Conservation (phyloP, 2,888 invertebrate genomes). For the Theretra japonica region DNA sequence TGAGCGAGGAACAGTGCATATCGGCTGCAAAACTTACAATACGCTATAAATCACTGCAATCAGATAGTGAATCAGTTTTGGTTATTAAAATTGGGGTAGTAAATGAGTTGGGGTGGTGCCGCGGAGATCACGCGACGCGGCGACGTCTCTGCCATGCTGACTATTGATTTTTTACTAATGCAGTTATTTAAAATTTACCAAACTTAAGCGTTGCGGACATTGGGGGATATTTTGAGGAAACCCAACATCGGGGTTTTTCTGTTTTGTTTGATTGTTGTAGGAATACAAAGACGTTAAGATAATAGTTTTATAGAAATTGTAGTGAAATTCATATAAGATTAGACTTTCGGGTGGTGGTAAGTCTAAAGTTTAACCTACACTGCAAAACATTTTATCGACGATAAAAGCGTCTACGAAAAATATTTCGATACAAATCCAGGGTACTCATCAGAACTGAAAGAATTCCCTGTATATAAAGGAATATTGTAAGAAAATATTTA, state of each 20-base stretch:
- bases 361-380: too few relatives aligned
- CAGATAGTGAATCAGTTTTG: conserved; percentile 14
- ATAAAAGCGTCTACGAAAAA: neutral
- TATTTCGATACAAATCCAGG: neutral
- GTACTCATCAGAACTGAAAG: neutral
- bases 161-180: conserved; percentile 25
- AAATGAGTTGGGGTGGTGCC: conserved; percentile 23
- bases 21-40: neutral
- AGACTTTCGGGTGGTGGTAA: too few relatives aligned
- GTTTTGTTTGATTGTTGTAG: too few relatives aligned
- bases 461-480: neutral
- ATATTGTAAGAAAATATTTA: neutral
- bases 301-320: too few relatives aligned
- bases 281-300: too few relatives aligned
- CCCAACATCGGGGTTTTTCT: neutral
- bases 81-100: conserved; percentile 23
- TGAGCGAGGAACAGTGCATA: neutral
- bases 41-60: neutral
- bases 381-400: neutral
- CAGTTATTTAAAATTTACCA: conserved; percentile 25
- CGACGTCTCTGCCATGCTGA: conserved; percentile 26
- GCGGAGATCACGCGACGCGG: conserved; percentile 30
- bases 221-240: neutral
- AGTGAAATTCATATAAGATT: too few relatives aligned
- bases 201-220: neutral